Percentiles rank a stretch among this genome's conserved stretches.
Evolutionary conservation across 2,888 invertebrate genomes (phyloP).

Genomic region (Malacosoma neustria): DNA sequence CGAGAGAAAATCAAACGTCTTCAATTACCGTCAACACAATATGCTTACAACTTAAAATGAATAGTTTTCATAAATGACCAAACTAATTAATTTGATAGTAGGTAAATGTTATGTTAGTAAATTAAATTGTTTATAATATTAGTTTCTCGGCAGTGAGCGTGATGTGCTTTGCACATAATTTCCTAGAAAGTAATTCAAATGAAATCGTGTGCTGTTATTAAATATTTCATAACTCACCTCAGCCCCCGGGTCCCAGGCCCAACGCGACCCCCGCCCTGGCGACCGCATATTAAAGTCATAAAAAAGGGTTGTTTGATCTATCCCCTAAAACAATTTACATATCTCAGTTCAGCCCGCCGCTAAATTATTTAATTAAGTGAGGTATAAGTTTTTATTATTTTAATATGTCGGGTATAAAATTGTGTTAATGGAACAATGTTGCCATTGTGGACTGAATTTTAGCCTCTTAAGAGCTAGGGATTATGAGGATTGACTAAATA

Average conservation of each 20-base stretch:
- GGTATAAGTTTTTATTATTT: constrained; percentile 77
- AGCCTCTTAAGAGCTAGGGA: constrained; percentile 43
- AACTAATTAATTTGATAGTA: not conserved
- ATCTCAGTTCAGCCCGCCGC: constrained; percentile 70
- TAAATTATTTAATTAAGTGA: constrained; percentile 77
- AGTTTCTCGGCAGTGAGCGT: constrained; percentile 38
- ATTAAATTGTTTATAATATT: constrained; percentile 46
- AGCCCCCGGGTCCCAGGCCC: constrained; percentile 21
- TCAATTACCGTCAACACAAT: too few relatives aligned
- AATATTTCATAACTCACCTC: constrained; percentile 75
- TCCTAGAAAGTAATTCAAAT: constrained; percentile 75
- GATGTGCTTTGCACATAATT: constrained; percentile 61
- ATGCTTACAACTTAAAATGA: too few relatives aligned
- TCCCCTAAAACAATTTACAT: constrained; percentile 77
- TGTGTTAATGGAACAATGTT: constrained; percentile 70
- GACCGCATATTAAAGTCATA: constrained; percentile 76
- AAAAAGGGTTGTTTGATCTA: constrained; percentile 77
- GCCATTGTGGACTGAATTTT: constrained; percentile 50
- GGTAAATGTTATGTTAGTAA: constrained; percentile 26
- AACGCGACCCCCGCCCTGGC: constrained; percentile 40
- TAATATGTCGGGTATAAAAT: constrained; percentile 73
- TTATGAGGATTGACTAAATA: constrained; percentile 48
- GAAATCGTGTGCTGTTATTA: constrained; percentile 75
- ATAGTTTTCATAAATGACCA: too few relatives aligned
- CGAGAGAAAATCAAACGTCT: too few relatives aligned